A percentile compares a stretch with the other conserved stretches of the same genome.
Conservation (phyloP, 2,888 invertebrate species). For the Apamea crenata region DNA sequence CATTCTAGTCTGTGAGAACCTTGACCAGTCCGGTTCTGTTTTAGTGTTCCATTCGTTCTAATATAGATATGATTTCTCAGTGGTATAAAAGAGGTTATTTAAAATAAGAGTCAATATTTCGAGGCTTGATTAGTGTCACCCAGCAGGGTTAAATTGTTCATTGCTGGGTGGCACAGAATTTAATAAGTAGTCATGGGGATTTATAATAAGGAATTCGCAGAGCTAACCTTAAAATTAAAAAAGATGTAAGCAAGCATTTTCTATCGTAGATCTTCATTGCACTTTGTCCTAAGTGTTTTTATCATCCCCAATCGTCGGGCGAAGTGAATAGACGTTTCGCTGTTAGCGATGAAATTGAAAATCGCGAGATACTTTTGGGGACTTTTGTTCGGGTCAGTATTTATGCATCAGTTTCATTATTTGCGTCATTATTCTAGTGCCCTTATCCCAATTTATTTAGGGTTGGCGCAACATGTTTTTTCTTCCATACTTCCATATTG, state of each 20-base stretch:
- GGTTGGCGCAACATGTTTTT: no score
- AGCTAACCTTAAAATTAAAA: conserved; percentile 16
- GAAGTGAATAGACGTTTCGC: not conserved
- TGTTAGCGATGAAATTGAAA: conserved; percentile 26
- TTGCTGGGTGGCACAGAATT: conserved; percentile 19
- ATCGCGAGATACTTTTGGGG: not conserved
- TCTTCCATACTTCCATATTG: not conserved
- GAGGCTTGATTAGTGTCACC: conserved; percentile 26
- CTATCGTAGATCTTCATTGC: not conserved
- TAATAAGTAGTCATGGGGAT: conserved; percentile 17
- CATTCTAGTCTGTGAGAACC: not conserved
- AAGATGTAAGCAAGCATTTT: conserved; percentile 35
- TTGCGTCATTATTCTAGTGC: not conserved
- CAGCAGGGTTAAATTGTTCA: conserved; percentile 1
- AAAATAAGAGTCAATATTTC: conserved; percentile 9
- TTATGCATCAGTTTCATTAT: not conserved
- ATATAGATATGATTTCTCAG: not conserved
- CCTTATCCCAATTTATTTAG: no score
- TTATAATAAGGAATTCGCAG: conserved; percentile 46
- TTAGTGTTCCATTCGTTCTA: not conserved
- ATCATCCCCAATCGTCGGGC: not conserved
- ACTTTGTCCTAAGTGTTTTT: not conserved
- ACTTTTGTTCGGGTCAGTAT: conserved; percentile 21
- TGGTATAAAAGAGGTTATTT: not conserved
- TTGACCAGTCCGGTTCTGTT: not conserved